A percentile compares a stretch with the other conserved stretches of the same genome.
phyloP scores from a whole-genome alignment of 2,888 invertebrate species.

The Drosophila seclusa region DNA sequence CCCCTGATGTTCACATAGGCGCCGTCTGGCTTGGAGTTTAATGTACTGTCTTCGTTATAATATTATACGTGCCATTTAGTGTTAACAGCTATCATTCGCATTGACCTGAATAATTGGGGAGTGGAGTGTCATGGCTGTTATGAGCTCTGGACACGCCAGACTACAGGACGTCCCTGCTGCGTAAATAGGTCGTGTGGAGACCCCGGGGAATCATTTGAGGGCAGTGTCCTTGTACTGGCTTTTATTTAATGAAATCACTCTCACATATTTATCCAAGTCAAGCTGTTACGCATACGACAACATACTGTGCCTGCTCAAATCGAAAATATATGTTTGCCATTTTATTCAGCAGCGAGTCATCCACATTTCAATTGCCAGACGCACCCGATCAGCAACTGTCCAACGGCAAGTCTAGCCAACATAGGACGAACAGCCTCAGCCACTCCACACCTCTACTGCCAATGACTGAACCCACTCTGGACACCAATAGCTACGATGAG shows the following conservation, averaged over 20 bases:
- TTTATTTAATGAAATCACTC: conserved; percentile 33
- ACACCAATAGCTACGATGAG: conserved; percentile 64
- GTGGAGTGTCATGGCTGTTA: conserved; percentile 9
- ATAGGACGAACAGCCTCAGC: conserved; percentile 26
- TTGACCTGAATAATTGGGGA: conserved; percentile 42
- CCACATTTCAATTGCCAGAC: conserved; percentile 67
- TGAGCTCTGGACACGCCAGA: conserved; percentile 11
- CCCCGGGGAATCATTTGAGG: conserved; percentile 30
- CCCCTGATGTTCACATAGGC: neutral
- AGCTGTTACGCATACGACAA: conserved; percentile 4
- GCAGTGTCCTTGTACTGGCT: neutral
- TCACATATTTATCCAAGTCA: neutral
- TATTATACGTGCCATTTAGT: conserved; percentile 32
- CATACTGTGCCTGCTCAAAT: neutral
- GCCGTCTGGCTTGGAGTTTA: conserved; percentile 6
- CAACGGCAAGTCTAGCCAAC: conserved; percentile 54
- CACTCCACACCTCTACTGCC: conserved; percentile 62
- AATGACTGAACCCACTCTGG: conserved; percentile 73
- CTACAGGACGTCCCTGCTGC: conserved; percentile 10
- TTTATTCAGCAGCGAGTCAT: conserved; percentile 55
- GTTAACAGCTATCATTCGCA: conserved; percentile 18
- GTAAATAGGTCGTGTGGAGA: conserved; percentile 1
- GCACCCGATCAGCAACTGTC: conserved; percentile 34
- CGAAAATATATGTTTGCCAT: conserved; percentile 4
- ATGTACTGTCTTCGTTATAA: neutral